Conservation (phyloP, 1,140 invertebrate species). For the Amyelois transitella region DNA sequence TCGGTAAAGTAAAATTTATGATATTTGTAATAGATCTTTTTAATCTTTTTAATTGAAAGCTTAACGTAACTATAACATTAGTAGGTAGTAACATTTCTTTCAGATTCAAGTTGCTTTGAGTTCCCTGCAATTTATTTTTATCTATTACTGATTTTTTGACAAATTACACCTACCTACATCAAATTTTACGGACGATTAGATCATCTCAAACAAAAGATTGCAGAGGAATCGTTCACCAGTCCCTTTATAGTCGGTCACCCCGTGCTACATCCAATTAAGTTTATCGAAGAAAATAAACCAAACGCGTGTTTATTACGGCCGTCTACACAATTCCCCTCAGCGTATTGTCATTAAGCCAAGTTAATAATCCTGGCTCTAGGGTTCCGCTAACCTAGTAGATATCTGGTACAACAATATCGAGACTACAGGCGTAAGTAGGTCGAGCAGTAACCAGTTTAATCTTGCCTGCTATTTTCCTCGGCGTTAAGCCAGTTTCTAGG, state of each 20-base stretch:
- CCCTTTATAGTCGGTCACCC: background rate
- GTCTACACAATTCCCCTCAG: conserved; percentile 5
- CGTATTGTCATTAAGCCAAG: conserved; percentile 24
- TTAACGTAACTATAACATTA: too few relatives aligned
- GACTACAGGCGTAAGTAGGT: conserved; percentile 54
- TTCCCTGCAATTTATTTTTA: too few relatives aligned
- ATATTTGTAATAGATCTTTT: too few relatives aligned
- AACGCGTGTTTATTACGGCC: background rate
- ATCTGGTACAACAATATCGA: conserved; percentile 57
- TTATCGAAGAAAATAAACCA: background rate
- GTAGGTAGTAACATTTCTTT: too few relatives aligned
- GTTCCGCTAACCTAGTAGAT: conserved; percentile 41
- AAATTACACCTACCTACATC: background rate
- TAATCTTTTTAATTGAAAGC: too few relatives aligned
- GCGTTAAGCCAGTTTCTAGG: conserved; percentile 13
- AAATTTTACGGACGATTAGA: background rate
- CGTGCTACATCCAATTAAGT: background rate
- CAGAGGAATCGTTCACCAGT: background rate
- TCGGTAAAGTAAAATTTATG: too few relatives aligned
- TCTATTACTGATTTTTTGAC: background rate
- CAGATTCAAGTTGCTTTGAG: too few relatives aligned
- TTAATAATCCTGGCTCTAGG: conserved; percentile 40
- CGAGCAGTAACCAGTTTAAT: conserved; percentile 33
- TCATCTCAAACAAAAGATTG: background rate
- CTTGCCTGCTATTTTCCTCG: conserved; percentile 31